These are phyloP conservation scores for Chelon auratus DNA, from an alignment of 2,797 vertebrate genomes.

Conservation along the genomic window DNA sequence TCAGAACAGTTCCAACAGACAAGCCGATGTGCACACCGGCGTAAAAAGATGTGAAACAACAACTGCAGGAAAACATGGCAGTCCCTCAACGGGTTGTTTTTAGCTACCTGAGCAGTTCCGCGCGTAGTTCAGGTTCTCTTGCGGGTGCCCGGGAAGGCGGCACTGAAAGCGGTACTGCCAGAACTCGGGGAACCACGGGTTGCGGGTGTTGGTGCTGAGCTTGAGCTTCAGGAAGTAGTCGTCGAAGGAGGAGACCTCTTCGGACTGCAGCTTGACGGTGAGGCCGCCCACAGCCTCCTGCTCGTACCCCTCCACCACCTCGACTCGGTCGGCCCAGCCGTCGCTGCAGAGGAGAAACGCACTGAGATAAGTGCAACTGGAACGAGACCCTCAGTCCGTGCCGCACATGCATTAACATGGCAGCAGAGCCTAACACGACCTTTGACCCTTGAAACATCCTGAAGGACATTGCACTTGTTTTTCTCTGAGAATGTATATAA, in stretches of 20 bases:
- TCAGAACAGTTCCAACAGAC: constrained; percentile 53
- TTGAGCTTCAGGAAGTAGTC: constrained; percentile 93
- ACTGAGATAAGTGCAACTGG: neutral
- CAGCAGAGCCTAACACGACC: neutral
- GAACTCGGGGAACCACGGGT: constrained; percentile 97
- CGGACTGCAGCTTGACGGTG: constrained; percentile 95
- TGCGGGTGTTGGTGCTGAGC: constrained; percentile 92
- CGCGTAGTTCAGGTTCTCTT: constrained; percentile 92
- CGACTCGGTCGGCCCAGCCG: constrained; percentile 98
- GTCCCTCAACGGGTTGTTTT: constrained; percentile 5
- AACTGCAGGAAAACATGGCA: constrained; percentile 19
- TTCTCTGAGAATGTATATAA: too few species aligned
- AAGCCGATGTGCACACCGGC: constrained; percentile 29
- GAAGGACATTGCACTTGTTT: too few species aligned
- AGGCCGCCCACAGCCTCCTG: constrained; percentile 95
- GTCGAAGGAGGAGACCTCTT: constrained; percentile 94
- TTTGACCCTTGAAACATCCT: neutral
- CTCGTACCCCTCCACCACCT: constrained; percentile 97
- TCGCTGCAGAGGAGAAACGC: constrained; percentile 83
- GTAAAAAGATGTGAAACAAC: constrained; percentile 18
- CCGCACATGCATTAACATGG: neutral
- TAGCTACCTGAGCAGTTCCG: constrained; percentile 97
- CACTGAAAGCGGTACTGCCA: constrained; percentile 95
- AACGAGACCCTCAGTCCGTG: neutral
- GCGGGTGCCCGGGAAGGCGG: constrained; percentile 92